phyloP scores from a whole-genome alignment of 2,797 vertebrate species.

The Gambusia yucatana region DNA sequence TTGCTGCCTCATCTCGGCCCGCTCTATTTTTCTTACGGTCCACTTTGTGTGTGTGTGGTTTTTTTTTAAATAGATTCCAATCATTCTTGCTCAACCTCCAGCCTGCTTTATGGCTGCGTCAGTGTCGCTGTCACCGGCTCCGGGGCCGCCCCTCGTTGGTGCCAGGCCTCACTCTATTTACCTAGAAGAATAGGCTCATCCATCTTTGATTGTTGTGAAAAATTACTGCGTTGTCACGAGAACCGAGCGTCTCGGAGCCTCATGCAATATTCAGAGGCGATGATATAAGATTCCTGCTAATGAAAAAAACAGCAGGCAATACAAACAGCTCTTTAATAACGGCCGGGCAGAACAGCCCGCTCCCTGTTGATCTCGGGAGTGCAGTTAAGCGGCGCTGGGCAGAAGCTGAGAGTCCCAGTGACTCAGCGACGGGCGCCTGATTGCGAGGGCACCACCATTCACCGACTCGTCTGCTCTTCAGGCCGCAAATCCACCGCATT shows the following conservation, averaged over 20 bases:
- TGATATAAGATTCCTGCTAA: constrained; percentile 79
- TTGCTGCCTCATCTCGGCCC: constrained; percentile 45
- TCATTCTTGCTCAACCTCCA: constrained; percentile 52
- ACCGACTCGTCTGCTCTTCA: constrained; percentile 1
- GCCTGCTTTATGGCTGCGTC: constrained; percentile 21
- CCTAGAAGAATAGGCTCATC: constrained; percentile 72
- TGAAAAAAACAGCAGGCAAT: constrained; percentile 75
- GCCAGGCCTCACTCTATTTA: constrained; percentile 61
- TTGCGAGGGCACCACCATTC: constrained; percentile 27
- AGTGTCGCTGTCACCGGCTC: constrained; percentile 46
- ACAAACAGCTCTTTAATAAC: constrained; percentile 78
- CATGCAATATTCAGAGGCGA: constrained; percentile 79
- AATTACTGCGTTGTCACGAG: constrained; percentile 72
- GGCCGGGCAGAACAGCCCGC: constrained; percentile 41
- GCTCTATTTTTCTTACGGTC: constrained; percentile 64
- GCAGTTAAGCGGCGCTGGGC: constrained; percentile 19
- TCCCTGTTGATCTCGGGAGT: constrained; percentile 36
- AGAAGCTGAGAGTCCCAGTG: constrained; percentile 4
- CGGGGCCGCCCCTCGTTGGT: constrained; percentile 41
- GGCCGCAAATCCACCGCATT: neutral
- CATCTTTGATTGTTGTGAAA: constrained; percentile 78
- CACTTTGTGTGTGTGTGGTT: constrained; percentile 48
- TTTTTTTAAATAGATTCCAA: constrained; percentile 64
- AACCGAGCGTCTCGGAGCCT: constrained; percentile 67
- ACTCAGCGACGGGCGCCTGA: constrained; percentile 18